Conservation (phyloP, 2,797 vertebrate species). For the Rhinella marina region DNA sequence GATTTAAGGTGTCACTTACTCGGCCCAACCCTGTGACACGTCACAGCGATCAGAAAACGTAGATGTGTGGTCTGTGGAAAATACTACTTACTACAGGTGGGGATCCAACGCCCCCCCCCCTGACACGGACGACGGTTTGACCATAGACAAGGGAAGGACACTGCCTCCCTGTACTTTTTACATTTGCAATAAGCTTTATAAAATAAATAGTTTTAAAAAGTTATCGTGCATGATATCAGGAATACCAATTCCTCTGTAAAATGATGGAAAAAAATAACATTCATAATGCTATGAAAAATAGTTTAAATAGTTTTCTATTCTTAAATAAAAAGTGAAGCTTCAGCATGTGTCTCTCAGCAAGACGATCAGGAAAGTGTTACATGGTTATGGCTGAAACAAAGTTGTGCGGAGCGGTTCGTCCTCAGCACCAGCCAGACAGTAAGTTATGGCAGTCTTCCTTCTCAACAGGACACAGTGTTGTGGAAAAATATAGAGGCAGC, state of each 20-base stretch:
- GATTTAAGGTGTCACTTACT: not conserved
- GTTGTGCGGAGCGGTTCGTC: slow-evolving; percentile 74
- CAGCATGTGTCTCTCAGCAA: slow-evolving; percentile 70
- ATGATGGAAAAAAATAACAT: slow-evolving; percentile 67
- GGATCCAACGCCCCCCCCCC: not conserved
- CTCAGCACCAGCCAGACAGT: slow-evolving; percentile 75
- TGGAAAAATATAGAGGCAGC: slow-evolving; percentile 86
- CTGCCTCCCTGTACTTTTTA: not conserved
- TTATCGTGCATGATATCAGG: slow-evolving; percentile 70
- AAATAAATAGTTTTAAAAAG: slow-evolving; percentile 82
- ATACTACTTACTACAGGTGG: slow-evolving; percentile 10
- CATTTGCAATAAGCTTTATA: slow-evolving; percentile 62
- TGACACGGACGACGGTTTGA: not conserved
- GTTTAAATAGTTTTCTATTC: slow-evolving; percentile 74
- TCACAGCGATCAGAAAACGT: slow-evolving; percentile 22
- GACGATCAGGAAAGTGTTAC: slow-evolving; percentile 65
- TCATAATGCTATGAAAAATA: slow-evolving; percentile 71
- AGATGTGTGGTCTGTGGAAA: not conserved
- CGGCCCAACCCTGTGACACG: slow-evolving; percentile 11
- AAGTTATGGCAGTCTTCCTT: slow-evolving; percentile 83
- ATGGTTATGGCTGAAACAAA: slow-evolving; percentile 71
- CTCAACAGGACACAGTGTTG: slow-evolving; percentile 93
- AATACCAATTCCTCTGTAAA: slow-evolving; percentile 73
- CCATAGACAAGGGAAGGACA: not conserved
- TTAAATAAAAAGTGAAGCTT: slow-evolving; percentile 68